Conservation (phyloP, 2,797 vertebrate species). For the Anabacerthia variegaticeps region DNA sequence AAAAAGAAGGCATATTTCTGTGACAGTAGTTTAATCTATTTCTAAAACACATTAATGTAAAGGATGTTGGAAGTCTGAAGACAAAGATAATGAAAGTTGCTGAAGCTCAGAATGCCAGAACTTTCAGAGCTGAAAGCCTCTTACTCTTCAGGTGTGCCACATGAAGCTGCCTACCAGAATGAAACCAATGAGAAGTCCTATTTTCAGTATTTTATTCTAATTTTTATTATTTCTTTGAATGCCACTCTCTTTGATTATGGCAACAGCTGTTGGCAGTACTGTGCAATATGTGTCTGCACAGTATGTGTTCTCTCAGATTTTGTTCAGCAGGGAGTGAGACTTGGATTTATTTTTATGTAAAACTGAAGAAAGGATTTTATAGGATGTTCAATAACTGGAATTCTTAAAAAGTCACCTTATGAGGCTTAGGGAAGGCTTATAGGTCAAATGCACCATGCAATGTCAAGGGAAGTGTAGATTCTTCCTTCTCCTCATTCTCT, state of each 20-base stretch:
- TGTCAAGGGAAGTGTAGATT: background rate
- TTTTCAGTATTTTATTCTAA: background rate
- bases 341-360: constrained; percentile 13
- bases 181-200: background rate
- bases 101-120: background rate
- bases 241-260: background rate
- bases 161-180: background rate
- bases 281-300: constrained; percentile 30
- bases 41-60: background rate
- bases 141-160: background rate
- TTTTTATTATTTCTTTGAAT: background rate
- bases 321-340: background rate
- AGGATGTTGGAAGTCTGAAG: background rate
- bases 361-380: background rate
- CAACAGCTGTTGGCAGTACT: constrained; percentile 35
- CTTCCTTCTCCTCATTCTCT: background rate
- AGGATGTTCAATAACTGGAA: background rate
- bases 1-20: background rate
- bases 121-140: background rate
- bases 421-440: background rate
- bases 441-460: background rate
- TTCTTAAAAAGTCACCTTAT: background rate
- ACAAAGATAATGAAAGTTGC: background rate
- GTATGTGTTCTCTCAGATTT: constrained; percentile 37
- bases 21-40: background rate